Conservation (phyloP, 2,797 vertebrate species). For the Acanthurus tractus region DNA sequence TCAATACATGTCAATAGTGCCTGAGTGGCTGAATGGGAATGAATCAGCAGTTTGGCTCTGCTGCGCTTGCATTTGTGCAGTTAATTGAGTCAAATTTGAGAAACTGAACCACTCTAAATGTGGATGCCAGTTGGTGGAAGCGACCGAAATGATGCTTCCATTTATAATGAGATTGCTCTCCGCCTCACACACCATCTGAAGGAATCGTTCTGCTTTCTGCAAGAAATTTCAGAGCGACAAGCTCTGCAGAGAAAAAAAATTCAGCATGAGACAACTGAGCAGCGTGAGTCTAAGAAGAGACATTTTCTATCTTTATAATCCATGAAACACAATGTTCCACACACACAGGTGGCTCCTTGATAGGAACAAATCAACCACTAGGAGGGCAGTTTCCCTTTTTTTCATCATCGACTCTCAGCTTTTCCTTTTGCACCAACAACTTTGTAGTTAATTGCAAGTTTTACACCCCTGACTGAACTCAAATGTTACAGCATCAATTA, state of each 20-base stretch:
- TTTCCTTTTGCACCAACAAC: background rate
- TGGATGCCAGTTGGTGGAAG: slow-evolving; percentile 22
- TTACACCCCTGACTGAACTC: no score
- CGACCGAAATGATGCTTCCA: slow-evolving; percentile 16
- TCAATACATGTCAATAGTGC: slow-evolving; percentile 67
- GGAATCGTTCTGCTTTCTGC: slow-evolving; percentile 8
- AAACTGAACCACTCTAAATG: slow-evolving; percentile 30
- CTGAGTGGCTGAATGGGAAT: slow-evolving; percentile 41
- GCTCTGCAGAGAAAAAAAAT: background rate
- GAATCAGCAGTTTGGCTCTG: slow-evolving; percentile 67
- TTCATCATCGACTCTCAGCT: background rate
- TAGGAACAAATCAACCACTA: slow-evolving; percentile 2
- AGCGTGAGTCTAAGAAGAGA: background rate
- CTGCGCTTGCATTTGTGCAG: slow-evolving; percentile 55
- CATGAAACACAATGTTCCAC: background rate
- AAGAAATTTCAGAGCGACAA: slow-evolving; percentile 7
- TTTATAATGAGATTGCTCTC: slow-evolving; percentile 14
- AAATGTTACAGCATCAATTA: no score
- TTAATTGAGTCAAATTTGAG: slow-evolving; percentile 52
- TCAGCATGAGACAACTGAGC: slow-evolving; percentile 10
- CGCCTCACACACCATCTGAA: background rate
- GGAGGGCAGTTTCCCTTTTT: background rate
- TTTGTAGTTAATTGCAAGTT: no score
- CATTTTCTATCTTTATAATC: background rate
- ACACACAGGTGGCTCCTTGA: background rate